Conservation (phyloP, 1,140 invertebrate genomes). For the Copidosoma floridanum region DNA sequence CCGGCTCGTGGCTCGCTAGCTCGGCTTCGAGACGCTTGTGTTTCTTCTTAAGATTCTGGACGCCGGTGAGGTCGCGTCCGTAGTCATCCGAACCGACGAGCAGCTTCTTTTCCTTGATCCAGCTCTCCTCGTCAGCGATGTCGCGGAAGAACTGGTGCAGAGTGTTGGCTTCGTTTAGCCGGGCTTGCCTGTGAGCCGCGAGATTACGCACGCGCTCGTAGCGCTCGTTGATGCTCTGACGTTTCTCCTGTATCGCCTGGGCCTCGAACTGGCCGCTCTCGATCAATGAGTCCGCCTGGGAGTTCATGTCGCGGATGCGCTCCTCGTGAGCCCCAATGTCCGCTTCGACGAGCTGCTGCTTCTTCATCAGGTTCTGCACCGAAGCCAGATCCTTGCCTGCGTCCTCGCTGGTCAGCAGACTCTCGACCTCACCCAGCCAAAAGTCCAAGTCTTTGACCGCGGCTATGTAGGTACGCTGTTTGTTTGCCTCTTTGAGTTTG, state of each 20-base stretch:
- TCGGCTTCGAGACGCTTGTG: slow-evolving; percentile 97
- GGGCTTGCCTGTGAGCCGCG: slow-evolving; percentile 84
- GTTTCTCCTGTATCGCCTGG: slow-evolving; percentile 88
- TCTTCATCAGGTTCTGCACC: slow-evolving; percentile 99
- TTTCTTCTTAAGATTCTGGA: slow-evolving; percentile 98
- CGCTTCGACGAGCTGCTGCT: slow-evolving; percentile 96
- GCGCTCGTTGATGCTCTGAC: slow-evolving; percentile 89
- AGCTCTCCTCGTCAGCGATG: slow-evolving; percentile 99
- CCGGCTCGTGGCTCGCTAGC: slow-evolving; percentile 92
- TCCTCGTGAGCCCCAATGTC: slow-evolving; percentile 96
- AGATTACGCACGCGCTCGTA: slow-evolving; percentile 91
- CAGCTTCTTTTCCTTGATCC: slow-evolving; percentile 99
- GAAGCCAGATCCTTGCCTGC: slow-evolving; percentile 97
- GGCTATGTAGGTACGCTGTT: slow-evolving; percentile 98
- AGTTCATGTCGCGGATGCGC: slow-evolving; percentile 92
- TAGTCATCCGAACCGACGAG: slow-evolving; percentile 97
- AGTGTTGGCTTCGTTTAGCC: slow-evolving; percentile 93
- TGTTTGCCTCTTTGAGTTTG: slow-evolving; percentile 98
- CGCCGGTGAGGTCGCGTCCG: slow-evolving; percentile 94
- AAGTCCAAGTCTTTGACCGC: slow-evolving; percentile 99
- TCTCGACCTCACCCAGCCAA: slow-evolving; percentile 99
- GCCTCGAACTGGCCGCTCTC: slow-evolving; percentile 94
- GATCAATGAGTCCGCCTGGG: slow-evolving; percentile 89
- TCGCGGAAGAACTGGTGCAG: slow-evolving; percentile 99
- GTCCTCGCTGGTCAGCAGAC: slow-evolving; percentile 93